Evolutionary conservation across 2,113 vertebrate genomes (phyloP).

Genomic region (Microtus oregoni): DNA sequence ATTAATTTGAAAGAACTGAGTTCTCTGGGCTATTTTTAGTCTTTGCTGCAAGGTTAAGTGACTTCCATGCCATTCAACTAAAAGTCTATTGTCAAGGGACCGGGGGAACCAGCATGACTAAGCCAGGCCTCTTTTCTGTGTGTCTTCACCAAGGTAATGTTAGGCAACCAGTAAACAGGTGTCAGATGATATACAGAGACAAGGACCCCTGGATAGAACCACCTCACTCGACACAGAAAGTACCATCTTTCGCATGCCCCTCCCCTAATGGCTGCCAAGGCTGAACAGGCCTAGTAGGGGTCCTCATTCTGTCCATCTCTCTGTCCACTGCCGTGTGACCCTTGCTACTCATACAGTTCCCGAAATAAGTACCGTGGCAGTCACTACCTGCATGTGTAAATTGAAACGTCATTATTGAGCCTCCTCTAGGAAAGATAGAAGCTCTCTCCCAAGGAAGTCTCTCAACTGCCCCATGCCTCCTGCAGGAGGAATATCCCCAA

Average conservation of each 20-base stretch:
- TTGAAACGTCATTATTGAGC: neutral
- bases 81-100: conserved; percentile 9
- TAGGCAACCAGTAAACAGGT: neutral
- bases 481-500: neutral
- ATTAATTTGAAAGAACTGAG: conserved; percentile 36
- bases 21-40: conserved; percentile 56
- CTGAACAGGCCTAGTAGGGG: neutral
- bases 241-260: neutral
- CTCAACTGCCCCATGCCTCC: neutral
- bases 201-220: neutral
- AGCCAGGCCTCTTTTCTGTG: neutral
- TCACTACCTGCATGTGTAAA: neutral
- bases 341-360: neutral
- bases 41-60: conserved; percentile 46
- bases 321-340: neutral
- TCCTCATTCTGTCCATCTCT: neutral
- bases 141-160: neutral
- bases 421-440: neutral
- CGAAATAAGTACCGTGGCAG: neutral
- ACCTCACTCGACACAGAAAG: neutral
- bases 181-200: neutral
- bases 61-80: conserved; percentile 46
- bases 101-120: neutral
- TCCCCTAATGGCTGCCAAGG: neutral
- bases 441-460: neutral